Conservation (phyloP, 2,113 vertebrate genomes). For the Romanogobio albipinnatus region DNA sequence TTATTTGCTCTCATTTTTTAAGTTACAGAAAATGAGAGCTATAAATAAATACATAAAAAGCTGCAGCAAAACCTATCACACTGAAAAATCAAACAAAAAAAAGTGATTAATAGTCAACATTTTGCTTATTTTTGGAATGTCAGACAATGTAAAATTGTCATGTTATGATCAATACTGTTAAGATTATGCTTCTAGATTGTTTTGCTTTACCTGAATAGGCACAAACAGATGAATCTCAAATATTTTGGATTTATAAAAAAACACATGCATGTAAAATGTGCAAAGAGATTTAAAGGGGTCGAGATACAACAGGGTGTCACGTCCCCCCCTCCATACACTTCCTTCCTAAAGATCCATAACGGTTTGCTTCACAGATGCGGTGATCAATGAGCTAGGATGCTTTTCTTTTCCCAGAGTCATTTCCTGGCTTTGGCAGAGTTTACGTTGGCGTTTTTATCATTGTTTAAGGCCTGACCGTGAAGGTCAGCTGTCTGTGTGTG, state of each 20-base stretch:
- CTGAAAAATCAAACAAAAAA: background rate
- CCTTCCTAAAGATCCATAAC: background rate
- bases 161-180: background rate
- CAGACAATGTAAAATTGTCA: background rate
- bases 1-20: background rate
- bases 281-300: background rate
- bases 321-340: background rate
- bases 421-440: constrained; percentile 28
- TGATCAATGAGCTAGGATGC: background rate
- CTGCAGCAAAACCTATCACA: background rate
- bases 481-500: constrained; percentile 50
- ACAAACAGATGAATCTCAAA: background rate
- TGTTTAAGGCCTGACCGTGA: constrained; percentile 34
- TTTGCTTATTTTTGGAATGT: constrained; percentile 21
- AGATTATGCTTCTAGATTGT: background rate
- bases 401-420: background rate
- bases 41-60: background rate
- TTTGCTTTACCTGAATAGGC: background rate
- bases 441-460: constrained; percentile 4
- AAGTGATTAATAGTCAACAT: background rate
- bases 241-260: background rate
- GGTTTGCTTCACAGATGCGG: background rate
- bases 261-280: background rate
- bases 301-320: background rate
- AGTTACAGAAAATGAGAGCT: no score